Conservation (phyloP, 2,113 vertebrate species). For the Seriola quinqueradiata region DNA sequence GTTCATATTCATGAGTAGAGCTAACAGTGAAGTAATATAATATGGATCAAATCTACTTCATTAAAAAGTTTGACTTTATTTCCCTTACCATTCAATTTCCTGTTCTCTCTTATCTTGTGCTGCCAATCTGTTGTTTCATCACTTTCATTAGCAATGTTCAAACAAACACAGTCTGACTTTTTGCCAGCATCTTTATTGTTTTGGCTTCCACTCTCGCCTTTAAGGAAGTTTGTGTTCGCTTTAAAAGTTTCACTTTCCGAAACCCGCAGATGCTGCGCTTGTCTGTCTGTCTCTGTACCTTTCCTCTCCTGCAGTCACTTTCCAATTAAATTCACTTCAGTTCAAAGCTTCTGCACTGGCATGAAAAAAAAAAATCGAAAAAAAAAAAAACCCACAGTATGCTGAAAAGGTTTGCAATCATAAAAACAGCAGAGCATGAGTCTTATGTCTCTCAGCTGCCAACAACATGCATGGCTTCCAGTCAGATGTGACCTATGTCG, state of each 20-base stretch:
- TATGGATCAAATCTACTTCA: neutral
- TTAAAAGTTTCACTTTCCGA: conserved; percentile 13
- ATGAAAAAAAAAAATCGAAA: neutral
- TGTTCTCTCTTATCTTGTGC: neutral
- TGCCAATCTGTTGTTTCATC: conserved; percentile 30
- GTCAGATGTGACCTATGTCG: conserved; percentile 4
- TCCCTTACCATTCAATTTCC: neutral
- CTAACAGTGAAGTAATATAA: neutral
- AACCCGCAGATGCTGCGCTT: neutral
- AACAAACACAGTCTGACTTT: conserved; percentile 2
- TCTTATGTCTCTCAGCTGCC: neutral
- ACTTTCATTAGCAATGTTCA: conserved; percentile 27
- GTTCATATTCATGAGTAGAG: neutral
- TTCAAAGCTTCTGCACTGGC: conserved; percentile 21
- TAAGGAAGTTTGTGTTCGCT: conserved; percentile 13
- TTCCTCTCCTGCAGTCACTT: neutral
- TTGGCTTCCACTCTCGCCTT: neutral
- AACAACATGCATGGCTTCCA: neutral
- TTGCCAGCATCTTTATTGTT: conserved; percentile 38
- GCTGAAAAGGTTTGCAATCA: conserved; percentile 6
- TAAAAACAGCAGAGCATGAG: neutral
- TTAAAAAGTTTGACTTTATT: conserved; percentile 14
- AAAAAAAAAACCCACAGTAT: neutral
- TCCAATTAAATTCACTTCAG: conserved; percentile 15
- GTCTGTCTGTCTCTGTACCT: neutral